phyloP scores from a whole-genome alignment of 2,113 vertebrate species.

The Todiramphus chloris region DNA sequence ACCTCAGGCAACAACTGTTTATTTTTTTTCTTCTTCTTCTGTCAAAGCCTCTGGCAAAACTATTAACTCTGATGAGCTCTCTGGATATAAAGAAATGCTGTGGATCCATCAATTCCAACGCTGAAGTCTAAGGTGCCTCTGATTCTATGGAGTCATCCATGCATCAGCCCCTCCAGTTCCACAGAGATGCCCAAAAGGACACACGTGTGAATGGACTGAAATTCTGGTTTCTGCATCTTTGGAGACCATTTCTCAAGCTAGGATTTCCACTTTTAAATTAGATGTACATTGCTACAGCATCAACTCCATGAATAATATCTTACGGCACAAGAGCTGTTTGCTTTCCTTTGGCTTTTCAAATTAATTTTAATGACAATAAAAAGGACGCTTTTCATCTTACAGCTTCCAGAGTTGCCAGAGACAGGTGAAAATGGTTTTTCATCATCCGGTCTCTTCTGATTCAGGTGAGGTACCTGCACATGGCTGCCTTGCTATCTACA shows the following conservation, averaged over 20 bases:
- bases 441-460: neutral
- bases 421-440: neutral
- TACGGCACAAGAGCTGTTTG: neutral
- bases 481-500: neutral
- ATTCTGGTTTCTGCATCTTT: neutral
- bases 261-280: neutral
- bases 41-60: neutral
- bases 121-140: neutral
- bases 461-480: neutral
- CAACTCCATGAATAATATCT: neutral
- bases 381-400: neutral
- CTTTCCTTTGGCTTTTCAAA: neutral
- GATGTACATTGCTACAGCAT: too few relatives aligned
- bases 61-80: neutral
- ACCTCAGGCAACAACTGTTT: neutral
- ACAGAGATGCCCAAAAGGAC: neutral
- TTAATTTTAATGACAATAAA: neutral
- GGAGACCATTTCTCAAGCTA: neutral
- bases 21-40: neutral
- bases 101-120: neutral
- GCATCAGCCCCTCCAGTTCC: neutral
- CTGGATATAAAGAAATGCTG: neutral
- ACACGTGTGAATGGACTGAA: rapidly evolving
- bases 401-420: neutral
- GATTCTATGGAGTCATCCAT: rapidly evolving